phyloP scores from a whole-genome alignment of 2,113 vertebrate genomes.

The Coreoperca whiteheadi region DNA sequence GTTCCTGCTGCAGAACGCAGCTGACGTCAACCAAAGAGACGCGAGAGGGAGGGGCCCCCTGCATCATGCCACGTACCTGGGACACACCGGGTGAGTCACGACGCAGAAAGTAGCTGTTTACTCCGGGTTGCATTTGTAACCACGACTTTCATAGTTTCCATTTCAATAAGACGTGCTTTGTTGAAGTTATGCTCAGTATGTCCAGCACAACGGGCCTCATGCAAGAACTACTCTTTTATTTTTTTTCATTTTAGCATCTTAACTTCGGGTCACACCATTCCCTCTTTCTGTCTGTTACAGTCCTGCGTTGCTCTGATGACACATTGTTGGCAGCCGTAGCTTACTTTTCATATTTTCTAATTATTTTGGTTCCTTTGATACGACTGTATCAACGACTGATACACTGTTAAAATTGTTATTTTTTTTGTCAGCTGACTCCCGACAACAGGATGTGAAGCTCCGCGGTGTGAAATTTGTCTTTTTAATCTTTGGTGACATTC shows the following conservation, averaged over 20 bases:
- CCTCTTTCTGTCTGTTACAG: neutral
- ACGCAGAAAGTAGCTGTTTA: neutral
- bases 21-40: conserved; percentile 97
- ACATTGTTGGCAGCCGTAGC: neutral
- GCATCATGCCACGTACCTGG: conserved; percentile 93
- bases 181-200: neutral
- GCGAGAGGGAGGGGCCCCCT: conserved; percentile 89
- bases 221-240: neutral
- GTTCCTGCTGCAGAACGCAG: conserved; percentile 95
- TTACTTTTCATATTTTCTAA: neutral
- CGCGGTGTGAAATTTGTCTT: neutral
- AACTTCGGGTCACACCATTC: neutral
- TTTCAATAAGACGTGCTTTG: conserved; percentile 3
- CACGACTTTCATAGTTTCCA: too few relatives aligned
- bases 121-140: neutral
- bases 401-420: neutral
- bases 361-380: neutral
- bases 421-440: neutral
- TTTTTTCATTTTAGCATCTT: neutral
- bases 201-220: neutral
- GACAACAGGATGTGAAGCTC: neutral
- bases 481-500: neutral
- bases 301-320: neutral
- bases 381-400: neutral
- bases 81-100: conserved; percentile 91